Percentiles rank a stretch among this genome's conserved stretches.
These are phyloP conservation scores for Germaria angustata DNA, from an alignment of 2,888 invertebrate species.

Conservation along the genomic window DNA sequence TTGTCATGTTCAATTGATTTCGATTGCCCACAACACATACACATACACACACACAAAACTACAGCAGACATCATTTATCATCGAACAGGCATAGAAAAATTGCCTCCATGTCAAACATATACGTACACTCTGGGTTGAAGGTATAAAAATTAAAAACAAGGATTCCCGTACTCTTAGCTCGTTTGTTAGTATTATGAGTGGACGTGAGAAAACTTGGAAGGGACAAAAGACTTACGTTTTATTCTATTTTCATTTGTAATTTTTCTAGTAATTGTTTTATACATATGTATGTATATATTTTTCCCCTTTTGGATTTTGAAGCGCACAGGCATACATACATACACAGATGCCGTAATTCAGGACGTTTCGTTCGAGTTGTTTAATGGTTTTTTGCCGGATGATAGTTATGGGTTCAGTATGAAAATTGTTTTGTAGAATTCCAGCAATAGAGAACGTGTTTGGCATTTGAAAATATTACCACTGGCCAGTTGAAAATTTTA, in stretches of 20 bases:
- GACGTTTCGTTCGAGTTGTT: neutral
- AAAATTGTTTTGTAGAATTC: slow-evolving; percentile 44
- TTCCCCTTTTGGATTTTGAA: neutral
- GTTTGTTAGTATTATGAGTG: slow-evolving; percentile 22
- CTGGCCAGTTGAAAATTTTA: neutral
- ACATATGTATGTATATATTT: neutral
- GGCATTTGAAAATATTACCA: slow-evolving; percentile 47
- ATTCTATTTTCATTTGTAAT: neutral
- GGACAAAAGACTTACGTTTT: slow-evolving; percentile 15
- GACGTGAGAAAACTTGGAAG: neutral
- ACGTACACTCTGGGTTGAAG: neutral
- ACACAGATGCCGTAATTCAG: neutral
- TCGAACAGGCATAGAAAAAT: slow-evolving; percentile 15
- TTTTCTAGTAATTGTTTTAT: slow-evolving; percentile 21
- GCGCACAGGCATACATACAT: too few species aligned
- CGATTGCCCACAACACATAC: neutral
- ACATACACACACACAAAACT: neutral
- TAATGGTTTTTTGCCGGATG: neutral
- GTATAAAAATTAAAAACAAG: neutral
- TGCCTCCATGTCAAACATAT: neutral
- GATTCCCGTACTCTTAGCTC: neutral
- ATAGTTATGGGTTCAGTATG: neutral
- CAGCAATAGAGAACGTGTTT: slow-evolving; percentile 60
- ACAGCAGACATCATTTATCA: slow-evolving; percentile 53
- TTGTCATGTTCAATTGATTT: slow-evolving; percentile 60